Evolutionary conservation across 2,888 invertebrate genomes (phyloP).

Genomic region (Piscicola geometra): DNA sequence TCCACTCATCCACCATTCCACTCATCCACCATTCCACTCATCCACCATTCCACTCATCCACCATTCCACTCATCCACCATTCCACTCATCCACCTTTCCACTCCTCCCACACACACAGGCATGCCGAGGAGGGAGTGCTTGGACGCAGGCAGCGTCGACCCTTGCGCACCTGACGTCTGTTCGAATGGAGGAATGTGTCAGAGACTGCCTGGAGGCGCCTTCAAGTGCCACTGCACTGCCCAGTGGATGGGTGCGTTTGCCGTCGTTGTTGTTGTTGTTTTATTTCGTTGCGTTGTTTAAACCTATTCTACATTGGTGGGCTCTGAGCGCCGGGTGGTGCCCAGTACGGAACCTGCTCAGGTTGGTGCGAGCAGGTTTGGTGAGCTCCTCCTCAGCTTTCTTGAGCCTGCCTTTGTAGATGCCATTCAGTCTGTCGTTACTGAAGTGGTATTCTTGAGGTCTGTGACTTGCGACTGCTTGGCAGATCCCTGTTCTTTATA

Average conservation of each 20-base stretch:
- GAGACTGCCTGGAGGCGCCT: not conserved
- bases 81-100: not conserved
- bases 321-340: too few species aligned
- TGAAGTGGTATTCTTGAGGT: too few species aligned
- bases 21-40: not conserved
- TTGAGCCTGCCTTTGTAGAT: too few species aligned
- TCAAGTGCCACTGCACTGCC: constrained; percentile 6
- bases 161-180: not conserved
- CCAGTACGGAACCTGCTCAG: too few species aligned
- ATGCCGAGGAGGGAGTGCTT: not conserved
- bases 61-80: not conserved
- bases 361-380: too few species aligned
- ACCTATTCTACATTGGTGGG: too few species aligned
- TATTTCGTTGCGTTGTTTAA: too few species aligned
- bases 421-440: too few species aligned
- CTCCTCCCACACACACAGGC: not conserved
- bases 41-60: not conserved
- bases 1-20: not conserved
- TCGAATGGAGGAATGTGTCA: not conserved
- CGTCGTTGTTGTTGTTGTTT: too few species aligned
- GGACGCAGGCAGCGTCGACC: not conserved
- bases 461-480: too few species aligned
- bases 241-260: not conserved
- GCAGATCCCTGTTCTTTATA: too few species aligned
- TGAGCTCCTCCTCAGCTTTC: too few species aligned